phyloP scores from a whole-genome alignment of 2,888 invertebrate genomes.

The Odontocerum albicorne region DNA sequence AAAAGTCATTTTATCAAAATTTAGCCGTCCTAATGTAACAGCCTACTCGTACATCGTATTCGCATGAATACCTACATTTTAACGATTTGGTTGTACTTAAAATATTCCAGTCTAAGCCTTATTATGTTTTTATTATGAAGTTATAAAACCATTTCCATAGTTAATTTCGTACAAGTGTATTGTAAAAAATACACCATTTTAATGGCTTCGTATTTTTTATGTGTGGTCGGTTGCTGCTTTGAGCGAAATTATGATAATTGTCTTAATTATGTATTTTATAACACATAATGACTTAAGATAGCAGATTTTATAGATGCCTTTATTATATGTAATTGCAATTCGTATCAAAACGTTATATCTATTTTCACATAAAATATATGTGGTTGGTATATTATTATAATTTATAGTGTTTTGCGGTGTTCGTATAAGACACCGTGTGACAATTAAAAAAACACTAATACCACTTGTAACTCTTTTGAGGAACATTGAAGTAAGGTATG shows the following conservation, averaged over 20 bases:
- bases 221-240: slow-evolving; percentile 28
- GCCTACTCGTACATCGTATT: too few relatives aligned
- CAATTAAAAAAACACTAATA: too few relatives aligned
- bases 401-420: not conserved
- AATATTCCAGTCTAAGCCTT: slow-evolving; percentile 6
- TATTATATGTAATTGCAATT: slow-evolving; percentile 29
- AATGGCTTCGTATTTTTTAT: slow-evolving; percentile 23
- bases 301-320: slow-evolving; percentile 27
- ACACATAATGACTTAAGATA: slow-evolving; percentile 35
- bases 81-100: not conserved
- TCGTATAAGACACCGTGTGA: too few relatives aligned
- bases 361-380: slow-evolving; percentile 17
- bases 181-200: slow-evolving; percentile 22
- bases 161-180: slow-evolving; percentile 17
- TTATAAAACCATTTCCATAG: slow-evolving; percentile 22
- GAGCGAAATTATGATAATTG: slow-evolving; percentile 36
- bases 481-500: too few relatives aligned
- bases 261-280: slow-evolving; percentile 36
- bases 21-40: too few relatives aligned
- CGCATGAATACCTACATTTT: too few relatives aligned
- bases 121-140: slow-evolving; percentile 24
- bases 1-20: too few relatives aligned
- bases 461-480: too few relatives aligned
- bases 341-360: slow-evolving; percentile 13
- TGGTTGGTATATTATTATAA: not conserved